A percentile compares a stretch with the other conserved stretches of the same genome.
Conservation (phyloP, 2,888 invertebrate genomes). For the Acrobasis suavella region DNA sequence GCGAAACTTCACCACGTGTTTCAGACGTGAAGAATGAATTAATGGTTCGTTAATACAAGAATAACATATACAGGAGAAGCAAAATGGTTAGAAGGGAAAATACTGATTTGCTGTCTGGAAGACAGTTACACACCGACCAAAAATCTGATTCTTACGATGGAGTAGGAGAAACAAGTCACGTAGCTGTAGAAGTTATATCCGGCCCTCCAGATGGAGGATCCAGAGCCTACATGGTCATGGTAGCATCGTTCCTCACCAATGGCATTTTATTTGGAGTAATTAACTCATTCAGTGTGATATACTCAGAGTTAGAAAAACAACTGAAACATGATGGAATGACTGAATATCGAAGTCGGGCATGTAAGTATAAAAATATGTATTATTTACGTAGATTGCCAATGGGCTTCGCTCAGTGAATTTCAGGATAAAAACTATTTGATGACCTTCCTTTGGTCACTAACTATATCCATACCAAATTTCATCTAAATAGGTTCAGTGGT, state of each 20-base stretch:
- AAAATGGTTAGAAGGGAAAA: slow-evolving; percentile 60
- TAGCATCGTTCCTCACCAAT: slow-evolving; percentile 94
- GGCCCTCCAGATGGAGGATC: slow-evolving; percentile 89
- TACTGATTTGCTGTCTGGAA: slow-evolving; percentile 56
- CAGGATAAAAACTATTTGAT: no score
- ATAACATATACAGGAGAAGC: slow-evolving; percentile 24
- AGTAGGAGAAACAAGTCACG: slow-evolving; percentile 17
- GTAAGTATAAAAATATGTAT: slow-evolving; percentile 78
- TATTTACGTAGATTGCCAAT: no score
- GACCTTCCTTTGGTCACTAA: no score
- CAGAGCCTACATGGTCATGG: slow-evolving; percentile 90
- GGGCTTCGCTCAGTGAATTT: no score
- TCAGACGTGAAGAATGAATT: neutral
- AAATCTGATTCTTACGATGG: slow-evolving; percentile 51
- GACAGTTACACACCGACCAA: slow-evolving; percentile 28
- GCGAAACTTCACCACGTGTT: slow-evolving; percentile 19
- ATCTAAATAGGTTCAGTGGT: no score
- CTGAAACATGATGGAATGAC: slow-evolving; percentile 84
- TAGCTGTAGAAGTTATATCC: slow-evolving; percentile 14
- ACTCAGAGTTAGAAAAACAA: slow-evolving; percentile 85
- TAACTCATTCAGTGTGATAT: slow-evolving; percentile 93
- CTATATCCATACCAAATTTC: no score
- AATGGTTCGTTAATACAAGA: slow-evolving; percentile 1
- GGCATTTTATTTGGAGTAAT: slow-evolving; percentile 95
- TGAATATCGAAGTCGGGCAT: slow-evolving; percentile 90